phyloP scores from a whole-genome alignment of 2,888 invertebrate species.

The Pristionchus exspectatus region DNA sequence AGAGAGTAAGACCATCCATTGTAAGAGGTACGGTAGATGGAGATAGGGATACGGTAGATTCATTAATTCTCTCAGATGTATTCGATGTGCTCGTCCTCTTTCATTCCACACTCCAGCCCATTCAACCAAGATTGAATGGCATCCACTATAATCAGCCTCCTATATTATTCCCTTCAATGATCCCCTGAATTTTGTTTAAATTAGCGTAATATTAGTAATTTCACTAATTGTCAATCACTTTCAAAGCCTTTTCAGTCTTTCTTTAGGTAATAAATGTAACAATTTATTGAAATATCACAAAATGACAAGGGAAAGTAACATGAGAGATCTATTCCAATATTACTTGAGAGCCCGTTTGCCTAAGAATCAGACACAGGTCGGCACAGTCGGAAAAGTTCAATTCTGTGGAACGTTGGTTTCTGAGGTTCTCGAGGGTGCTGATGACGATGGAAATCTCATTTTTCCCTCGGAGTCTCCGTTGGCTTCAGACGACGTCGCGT shows the following conservation, averaged over 20 bases:
- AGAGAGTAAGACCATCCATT: not conserved
- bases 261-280: conserved; percentile 8
- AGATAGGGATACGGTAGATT: not conserved
- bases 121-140: conserved; percentile 57
- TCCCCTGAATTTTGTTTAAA: not conserved
- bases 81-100: conserved; percentile 64
- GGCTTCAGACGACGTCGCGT: too few relatives aligned
- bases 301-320: conserved; percentile 1
- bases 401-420: too few relatives aligned
- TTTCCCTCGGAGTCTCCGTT: too few relatives aligned
- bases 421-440: too few relatives aligned
- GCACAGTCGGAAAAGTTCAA: too few relatives aligned
- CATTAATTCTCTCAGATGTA: conserved; percentile 58
- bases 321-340: not conserved
- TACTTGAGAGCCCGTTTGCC: too few relatives aligned
- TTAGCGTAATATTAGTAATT: not conserved
- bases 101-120: conserved; percentile 55
- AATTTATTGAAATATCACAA: conserved; percentile 5
- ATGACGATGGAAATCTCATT: too few relatives aligned
- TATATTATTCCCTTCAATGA: not conserved
- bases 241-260: not conserved
- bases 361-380: too few relatives aligned
- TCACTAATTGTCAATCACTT: not conserved
- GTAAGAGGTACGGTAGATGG: conserved; percentile 53
- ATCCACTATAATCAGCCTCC: conserved; percentile 46